These are phyloP conservation scores for Tyria jacobaeae DNA, from an alignment of 2,888 invertebrate genomes.

Conservation along the genomic window DNA sequence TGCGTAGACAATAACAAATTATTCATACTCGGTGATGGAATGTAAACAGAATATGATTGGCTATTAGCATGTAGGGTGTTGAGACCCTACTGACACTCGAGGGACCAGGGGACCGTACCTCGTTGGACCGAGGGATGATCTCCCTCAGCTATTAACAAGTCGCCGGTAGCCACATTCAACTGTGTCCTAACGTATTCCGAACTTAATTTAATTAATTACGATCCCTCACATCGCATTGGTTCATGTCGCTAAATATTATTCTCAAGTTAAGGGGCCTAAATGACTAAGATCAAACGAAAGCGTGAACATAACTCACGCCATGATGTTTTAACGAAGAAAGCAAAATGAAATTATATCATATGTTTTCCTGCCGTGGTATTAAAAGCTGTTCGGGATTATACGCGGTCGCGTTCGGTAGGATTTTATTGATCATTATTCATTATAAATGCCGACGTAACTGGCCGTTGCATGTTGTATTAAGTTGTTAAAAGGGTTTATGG, in stretches of 20 bases:
- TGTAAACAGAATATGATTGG: conserved; percentile 87
- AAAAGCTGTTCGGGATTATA: conserved; percentile 57
- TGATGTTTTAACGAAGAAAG: conserved; percentile 64
- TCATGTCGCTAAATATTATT: conserved; percentile 83
- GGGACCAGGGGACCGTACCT: conserved; percentile 62
- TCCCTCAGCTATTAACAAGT: conserved; percentile 80
- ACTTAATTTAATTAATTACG: conserved; percentile 85
- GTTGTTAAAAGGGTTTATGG: conserved; percentile 72
- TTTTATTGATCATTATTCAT: conserved; percentile 82
- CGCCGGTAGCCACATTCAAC: conserved; percentile 76
- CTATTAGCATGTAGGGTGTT: conserved; percentile 82
- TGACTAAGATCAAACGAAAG: conserved; percentile 75
- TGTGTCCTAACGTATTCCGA: conserved; percentile 81
- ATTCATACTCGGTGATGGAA: conserved; percentile 86
- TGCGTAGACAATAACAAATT: conserved; percentile 85
- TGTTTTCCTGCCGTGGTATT: conserved; percentile 55
- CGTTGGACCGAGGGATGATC: conserved; percentile 70
- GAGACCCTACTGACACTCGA: conserved; percentile 60
- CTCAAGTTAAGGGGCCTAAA: conserved; percentile 64
- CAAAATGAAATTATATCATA: conserved; percentile 59
- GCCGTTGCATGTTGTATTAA: conserved; percentile 70
- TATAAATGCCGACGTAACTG: conserved; percentile 71
- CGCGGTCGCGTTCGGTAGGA: conserved; percentile 65
- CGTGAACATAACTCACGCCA: conserved; percentile 55
- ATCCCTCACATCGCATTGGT: conserved; percentile 67